Evolutionary conservation across 2,113 vertebrate genomes (phyloP).

Genomic region (Euleptes europaea): DNA sequence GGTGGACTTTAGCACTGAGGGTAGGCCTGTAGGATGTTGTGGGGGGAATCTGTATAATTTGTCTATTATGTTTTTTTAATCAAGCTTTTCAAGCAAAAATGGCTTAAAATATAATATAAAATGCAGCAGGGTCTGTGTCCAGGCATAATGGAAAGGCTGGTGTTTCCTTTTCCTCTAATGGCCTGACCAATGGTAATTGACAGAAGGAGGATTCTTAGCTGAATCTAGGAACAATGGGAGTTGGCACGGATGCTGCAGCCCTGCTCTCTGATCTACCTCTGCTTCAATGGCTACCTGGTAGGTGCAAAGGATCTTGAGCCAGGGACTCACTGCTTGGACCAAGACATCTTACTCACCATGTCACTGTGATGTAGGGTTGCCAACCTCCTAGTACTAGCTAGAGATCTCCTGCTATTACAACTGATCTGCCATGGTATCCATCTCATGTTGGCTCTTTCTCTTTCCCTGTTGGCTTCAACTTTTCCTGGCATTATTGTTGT

Average conservation of each 20-base stretch:
- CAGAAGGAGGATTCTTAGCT: too few relatives aligned
- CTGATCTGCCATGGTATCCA: too few relatives aligned
- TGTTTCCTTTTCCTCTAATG: neutral
- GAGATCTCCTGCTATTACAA: too few relatives aligned
- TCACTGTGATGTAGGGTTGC: too few relatives aligned
- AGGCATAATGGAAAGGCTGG: neutral
- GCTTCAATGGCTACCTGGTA: neutral
- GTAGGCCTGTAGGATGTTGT: neutral
- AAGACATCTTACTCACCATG: neutral
- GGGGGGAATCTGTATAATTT: neutral
- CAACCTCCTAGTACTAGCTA: too few relatives aligned
- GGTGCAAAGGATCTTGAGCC: neutral
- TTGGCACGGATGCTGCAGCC: neutral
- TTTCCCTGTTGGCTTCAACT: too few relatives aligned
- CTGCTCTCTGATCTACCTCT: neutral
- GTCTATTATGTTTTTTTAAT: neutral
- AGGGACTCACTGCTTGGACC: neutral
- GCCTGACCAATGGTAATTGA: neutral
- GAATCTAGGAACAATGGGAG: neutral
- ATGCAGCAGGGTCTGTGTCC: neutral
- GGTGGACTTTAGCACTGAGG: neutral
- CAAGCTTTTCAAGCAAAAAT: neutral
- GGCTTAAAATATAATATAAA: neutral
- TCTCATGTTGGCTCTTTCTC: too few relatives aligned
- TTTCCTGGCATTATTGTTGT: too few relatives aligned